phyloP scores from a whole-genome alignment of 2,888 invertebrate species.

The Andrena bicolor region DNA sequence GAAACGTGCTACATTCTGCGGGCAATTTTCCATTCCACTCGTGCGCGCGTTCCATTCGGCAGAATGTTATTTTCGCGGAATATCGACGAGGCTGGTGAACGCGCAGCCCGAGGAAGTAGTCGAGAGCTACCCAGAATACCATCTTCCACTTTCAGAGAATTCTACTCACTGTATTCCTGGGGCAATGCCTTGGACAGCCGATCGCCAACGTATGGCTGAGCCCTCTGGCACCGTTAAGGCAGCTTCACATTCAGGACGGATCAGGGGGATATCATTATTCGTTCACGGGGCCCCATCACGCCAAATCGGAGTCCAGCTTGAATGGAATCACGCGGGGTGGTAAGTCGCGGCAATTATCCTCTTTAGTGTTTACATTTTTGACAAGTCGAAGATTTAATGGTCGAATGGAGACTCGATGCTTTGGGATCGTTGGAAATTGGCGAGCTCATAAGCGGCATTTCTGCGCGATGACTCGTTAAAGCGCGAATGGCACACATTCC shows the following conservation, averaged over 20 bases:
- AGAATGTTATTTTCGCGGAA: too few species aligned
- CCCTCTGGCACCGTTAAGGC: conserved; percentile 81
- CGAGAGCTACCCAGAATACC: not conserved
- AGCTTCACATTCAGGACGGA: conserved; percentile 87
- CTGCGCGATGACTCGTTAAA: conserved; percentile 36
- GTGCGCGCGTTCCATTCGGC: too few species aligned
- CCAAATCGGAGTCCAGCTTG: conserved; percentile 88
- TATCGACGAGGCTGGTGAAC: too few species aligned
- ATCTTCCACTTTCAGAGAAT: conserved; percentile 61
- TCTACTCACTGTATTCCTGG: conserved; percentile 60
- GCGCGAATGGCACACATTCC: conserved; percentile 65
- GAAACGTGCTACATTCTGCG: too few species aligned
- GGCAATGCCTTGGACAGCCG: conserved; percentile 63
- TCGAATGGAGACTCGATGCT: too few species aligned
- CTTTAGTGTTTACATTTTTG: too few species aligned
- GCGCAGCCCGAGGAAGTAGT: not conserved
- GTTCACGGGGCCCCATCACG: conserved; percentile 88
- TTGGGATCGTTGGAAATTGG: not conserved
- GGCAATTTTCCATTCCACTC: too few species aligned
- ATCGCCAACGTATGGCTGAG: conserved; percentile 86
- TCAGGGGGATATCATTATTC: conserved; percentile 87
- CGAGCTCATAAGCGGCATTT: conserved; percentile 19
- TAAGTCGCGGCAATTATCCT: conserved; percentile 63
- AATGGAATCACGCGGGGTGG: conserved; percentile 88
- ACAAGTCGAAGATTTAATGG: too few species aligned